A percentile compares a stretch with the other conserved stretches of the same genome.
Evolutionary conservation across 1,140 invertebrate genomes (phyloP).

Genomic region (Pararge aegeria): DNA sequence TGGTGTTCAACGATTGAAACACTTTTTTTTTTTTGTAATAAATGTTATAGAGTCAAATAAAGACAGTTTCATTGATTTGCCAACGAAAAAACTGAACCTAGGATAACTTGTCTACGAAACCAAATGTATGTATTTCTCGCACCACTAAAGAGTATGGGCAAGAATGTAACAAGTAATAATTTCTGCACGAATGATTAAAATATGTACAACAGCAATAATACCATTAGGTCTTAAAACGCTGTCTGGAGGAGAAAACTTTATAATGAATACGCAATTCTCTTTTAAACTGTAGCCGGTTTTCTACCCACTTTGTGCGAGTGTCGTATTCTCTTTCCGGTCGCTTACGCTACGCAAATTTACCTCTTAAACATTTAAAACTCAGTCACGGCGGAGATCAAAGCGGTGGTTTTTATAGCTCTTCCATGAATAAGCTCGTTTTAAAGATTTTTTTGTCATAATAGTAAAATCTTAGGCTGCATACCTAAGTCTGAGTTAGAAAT

Average conservation of each 20-base stretch:
- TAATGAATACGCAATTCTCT: constrained; percentile 10
- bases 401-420: constrained; percentile 21
- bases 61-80: no score
- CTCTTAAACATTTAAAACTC: constrained; percentile 22
- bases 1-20: no score
- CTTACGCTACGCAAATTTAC: constrained; percentile 27
- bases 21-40: no score
- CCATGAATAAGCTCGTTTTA: constrained; percentile 22
- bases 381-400: constrained; percentile 23
- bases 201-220: no score
- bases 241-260: background rate
- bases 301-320: constrained; percentile 9
- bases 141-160: no score
- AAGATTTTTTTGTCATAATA: no score
- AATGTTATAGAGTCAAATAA: no score
- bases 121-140: no score
- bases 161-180: no score
- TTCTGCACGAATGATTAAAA: no score
- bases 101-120: no score
- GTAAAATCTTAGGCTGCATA: constrained; percentile 12
- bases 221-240: background rate
- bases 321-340: constrained; percentile 10
- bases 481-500: constrained; percentile 14
- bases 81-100: no score
- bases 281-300: constrained; percentile 21